Percentiles rank a stretch among this genome's conserved stretches.
These are phyloP conservation scores for Drosophila bocki DNA, from an alignment of 1,140 invertebrate species.

Conservation along the genomic window DNA sequence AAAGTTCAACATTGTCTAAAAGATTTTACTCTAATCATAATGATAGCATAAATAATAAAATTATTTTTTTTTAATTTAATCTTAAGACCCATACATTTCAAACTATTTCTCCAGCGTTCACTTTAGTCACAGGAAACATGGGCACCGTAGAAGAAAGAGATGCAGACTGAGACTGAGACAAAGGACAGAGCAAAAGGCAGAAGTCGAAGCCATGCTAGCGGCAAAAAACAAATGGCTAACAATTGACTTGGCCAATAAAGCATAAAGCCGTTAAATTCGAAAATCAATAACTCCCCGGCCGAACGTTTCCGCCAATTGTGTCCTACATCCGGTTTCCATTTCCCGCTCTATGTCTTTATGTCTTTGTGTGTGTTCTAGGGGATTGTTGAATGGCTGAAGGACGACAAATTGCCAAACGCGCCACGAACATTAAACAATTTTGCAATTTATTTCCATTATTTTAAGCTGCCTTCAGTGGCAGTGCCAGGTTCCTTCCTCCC, in stretches of 20 bases:
- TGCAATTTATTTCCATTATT: slow-evolving; percentile 81
- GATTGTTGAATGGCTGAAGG: slow-evolving; percentile 40
- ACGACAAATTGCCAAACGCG: slow-evolving; percentile 77
- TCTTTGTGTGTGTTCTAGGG: background rate
- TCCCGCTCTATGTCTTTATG: background rate
- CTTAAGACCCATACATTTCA: too few species aligned
- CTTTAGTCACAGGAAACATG: slow-evolving; percentile 1
- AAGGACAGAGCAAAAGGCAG: slow-evolving; percentile 28
- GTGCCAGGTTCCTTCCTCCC: background rate
- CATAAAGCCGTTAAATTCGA: slow-evolving; percentile 79
- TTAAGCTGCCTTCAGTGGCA: slow-evolving; percentile 61
- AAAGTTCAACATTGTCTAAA: background rate
- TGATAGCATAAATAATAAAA: background rate
- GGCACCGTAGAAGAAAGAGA: background rate
- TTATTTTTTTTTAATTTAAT: background rate
- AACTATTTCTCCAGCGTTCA: background rate
- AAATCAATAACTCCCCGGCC: slow-evolving; percentile 70
- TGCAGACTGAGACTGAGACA: slow-evolving; percentile 8
- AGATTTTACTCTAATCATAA: background rate
- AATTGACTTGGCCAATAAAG: slow-evolving; percentile 77
- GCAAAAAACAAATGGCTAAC: slow-evolving; percentile 67
- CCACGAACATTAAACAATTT: slow-evolving; percentile 78
- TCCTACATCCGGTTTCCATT: slow-evolving; percentile 48
- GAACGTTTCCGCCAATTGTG: slow-evolving; percentile 64
- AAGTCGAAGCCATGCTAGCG: slow-evolving; percentile 35